These are phyloP conservation scores for Apolygus lucorum DNA, from an alignment of 1,140 invertebrate genomes.

Conservation along the genomic window DNA sequence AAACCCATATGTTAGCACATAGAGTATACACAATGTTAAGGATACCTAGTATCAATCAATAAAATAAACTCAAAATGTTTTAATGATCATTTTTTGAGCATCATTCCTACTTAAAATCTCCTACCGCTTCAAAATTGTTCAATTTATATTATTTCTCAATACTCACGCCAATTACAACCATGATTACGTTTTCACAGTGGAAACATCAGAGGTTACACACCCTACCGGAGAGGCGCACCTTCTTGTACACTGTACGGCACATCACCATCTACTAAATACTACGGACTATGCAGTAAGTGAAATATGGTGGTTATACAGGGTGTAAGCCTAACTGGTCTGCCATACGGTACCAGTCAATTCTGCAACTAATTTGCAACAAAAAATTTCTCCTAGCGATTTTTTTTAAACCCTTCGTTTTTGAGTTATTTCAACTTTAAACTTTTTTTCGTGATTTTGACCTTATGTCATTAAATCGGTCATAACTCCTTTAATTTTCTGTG, in stretches of 20 bases:
- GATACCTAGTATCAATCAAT: too few relatives aligned
- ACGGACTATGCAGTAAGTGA: conserved; percentile 66
- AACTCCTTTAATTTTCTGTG: too few relatives aligned
- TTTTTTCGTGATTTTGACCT: too few relatives aligned
- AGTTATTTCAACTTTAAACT: too few relatives aligned
- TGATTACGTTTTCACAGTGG: conserved; percentile 45
- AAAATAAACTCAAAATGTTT: conserved; percentile 16
- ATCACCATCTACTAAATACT: conserved; percentile 57
- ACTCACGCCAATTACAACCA: neutral
- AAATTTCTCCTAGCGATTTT: neutral
- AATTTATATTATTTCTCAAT: conserved; percentile 9
- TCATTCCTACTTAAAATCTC: neutral
- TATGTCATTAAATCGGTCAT: too few relatives aligned
- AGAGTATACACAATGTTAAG: too few relatives aligned
- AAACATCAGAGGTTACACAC: conserved; percentile 62
- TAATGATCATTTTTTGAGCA: neutral
- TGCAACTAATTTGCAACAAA: neutral
- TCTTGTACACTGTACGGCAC: conserved; percentile 59
- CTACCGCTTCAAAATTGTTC: neutral
- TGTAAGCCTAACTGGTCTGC: too few relatives aligned
- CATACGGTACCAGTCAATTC: too few relatives aligned
- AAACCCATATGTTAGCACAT: too few relatives aligned
- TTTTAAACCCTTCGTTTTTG: too few relatives aligned
- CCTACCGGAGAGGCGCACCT: conserved; percentile 63
- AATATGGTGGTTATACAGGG: too few relatives aligned